Evolutionary conservation across 2,797 vertebrate species (phyloP), one percentile per base, ranked within the genome.

Genomic region (Muscicapa striata): DNA sequence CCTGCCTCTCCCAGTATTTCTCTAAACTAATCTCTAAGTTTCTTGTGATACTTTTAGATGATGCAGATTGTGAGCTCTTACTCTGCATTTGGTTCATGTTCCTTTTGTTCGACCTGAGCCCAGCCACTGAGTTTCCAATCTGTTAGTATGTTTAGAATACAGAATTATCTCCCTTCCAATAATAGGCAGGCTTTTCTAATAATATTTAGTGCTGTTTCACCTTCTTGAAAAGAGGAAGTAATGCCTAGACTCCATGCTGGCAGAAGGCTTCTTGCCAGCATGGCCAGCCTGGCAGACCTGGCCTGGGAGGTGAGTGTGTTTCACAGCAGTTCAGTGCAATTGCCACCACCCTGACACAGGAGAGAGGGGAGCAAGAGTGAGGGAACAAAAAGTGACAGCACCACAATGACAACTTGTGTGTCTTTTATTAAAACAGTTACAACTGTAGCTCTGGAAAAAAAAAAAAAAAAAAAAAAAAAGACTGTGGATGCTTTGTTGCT

Each of bases 351-450:
- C 17, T 45, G 29, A 46, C 8, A 11, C 5, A 4, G 22, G 15
- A 23, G 18, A 24, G 49, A 64, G 20, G 27, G 40, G 29, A 26
- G 21, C 2, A 14, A 24, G 41, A 89, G 22, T 61, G 54, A 77
- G 38, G 61, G 57, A 79, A 67, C 15, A 49, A 64, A 36, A 52
- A 15, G 30, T 5, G 15, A 29, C 36, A 14, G 6, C n/a, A 59
- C 36, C 66, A 58, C 69, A 18, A 2, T 1, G 13, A 75, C 73
- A 91, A 87, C 36, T 18, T 9, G 18, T 81, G 86, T 81, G 83
- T 70, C 51, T 83, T 97, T 97, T 96, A 97, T 96, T 97, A 78
- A 93, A 93, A 93, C 91, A 96, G 85, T 91, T 95, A 96, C 94
- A 97, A 78, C 84, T 57, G 62, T 58, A 83, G 89, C 77, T 95